Evolutionary conservation across 2,888 invertebrate genomes (phyloP), one percentile per base, ranked within the genome.

Genomic region (Sericinus montela): DNA sequence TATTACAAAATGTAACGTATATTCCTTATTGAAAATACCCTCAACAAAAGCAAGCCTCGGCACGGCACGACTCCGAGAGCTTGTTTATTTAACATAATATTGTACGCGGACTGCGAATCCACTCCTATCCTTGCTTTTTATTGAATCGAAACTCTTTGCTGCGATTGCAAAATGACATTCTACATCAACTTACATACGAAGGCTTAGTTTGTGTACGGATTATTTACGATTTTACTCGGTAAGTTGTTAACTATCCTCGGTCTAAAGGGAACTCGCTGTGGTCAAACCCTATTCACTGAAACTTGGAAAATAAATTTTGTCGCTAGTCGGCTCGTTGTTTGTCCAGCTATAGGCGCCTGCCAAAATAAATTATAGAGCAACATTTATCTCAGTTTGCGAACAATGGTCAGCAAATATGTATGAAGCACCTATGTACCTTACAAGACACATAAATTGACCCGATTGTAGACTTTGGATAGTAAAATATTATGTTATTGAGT

Each of bases 251-350:
- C 15, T 37, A 37, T 73, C 62, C 67, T 67, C 65, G 72, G 62
- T 51, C 58, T 66, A 58, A 54, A 58, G 55, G 62, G 61, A 32
- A 6, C 11, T 32, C 11, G 10, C 69, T 69, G 72, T 57, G 69
- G 72, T 60, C 59, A 59, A 62, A 59, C 67, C 65, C 62, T 65
- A 68, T 66, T 68, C 63, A 54, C 59, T 66, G 58, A 71, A 80
- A 84, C 76, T 81, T 81, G 62, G 76, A 70, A 76, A 79, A 82
- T 80, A 84, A 81, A 82, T 83, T 81, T 73, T 69, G 69, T 67
- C 64, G 58, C 64, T n/a, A 63, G 64, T 63, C 68, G 63, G 59
- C 53, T 36, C 60, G 70, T 73, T 80, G 78, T 82, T 79, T 78
- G 80, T 73, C 71, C 69, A 64, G 75, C 76, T 81, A 80, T 76